A percentile compares a stretch with the other conserved stretches of the same genome.
phyloP scores from a whole-genome alignment of 1,140 invertebrate genomes.

The Leptonema lineaticorne region DNA sequence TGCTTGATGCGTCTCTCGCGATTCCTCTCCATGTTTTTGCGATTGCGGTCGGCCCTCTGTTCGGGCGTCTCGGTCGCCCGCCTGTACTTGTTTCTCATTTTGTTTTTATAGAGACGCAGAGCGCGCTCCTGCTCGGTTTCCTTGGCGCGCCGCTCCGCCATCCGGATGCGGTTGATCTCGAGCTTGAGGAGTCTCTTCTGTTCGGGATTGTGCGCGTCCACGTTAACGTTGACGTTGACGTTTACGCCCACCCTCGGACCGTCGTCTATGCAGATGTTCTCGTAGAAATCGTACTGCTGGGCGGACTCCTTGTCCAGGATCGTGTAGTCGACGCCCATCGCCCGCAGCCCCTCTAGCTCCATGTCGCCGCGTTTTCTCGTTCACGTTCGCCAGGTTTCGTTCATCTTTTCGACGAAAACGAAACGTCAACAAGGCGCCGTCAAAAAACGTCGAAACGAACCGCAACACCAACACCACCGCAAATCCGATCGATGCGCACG shows the following conservation, averaged over 20 bases:
- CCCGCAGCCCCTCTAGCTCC: neutral
- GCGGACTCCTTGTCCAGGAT: slow-evolving; percentile 10
- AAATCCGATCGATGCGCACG: too few species aligned
- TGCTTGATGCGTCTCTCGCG: slow-evolving; percentile 6
- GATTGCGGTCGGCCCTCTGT: slow-evolving; percentile 21
- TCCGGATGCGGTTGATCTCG: slow-evolving; percentile 17
- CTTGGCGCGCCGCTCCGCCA: slow-evolving; percentile 17
- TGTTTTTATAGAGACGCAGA: slow-evolving; percentile 27
- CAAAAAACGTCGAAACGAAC: too few species aligned
- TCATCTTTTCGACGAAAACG: too few species aligned
- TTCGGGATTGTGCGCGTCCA: neutral
- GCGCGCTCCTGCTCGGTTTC: slow-evolving; percentile 21
- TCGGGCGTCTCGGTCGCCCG: slow-evolving; percentile 18
- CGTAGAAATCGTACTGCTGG: slow-evolving; percentile 7
- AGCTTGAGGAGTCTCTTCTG: slow-evolving; percentile 12
- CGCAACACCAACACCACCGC: too few species aligned
- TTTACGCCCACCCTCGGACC: neutral
- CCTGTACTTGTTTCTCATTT: slow-evolving; percentile 22
- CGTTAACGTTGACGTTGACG: neutral
- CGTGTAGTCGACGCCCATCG: slow-evolving; percentile 1
- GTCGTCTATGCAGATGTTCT: slow-evolving; percentile 5
- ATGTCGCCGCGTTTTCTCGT: neutral
- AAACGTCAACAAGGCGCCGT: too few species aligned
- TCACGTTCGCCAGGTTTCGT: too few species aligned
- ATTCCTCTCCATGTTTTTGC: slow-evolving; percentile 30